Evolutionary conservation across 2,113 vertebrate species (phyloP), one percentile per base, ranked within the genome.

Genomic region (Perca flavescens): DNA sequence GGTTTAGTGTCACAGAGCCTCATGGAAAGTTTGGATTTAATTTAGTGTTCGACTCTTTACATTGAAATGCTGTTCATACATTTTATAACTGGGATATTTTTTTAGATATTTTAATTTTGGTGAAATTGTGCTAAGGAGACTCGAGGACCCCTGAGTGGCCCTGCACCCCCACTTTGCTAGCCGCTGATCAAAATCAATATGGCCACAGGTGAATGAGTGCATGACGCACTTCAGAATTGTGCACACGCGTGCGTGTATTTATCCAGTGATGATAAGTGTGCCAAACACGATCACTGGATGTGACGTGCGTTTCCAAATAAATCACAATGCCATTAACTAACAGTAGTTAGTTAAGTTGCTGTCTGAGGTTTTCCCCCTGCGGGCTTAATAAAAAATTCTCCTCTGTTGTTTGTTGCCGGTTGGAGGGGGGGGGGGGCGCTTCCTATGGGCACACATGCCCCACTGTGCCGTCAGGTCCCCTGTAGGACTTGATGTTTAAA

Each of bases 121-220:
- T 19, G 36, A 49, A 52, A 52, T 8, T 36, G 14, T 5, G 1
- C 21, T 4, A 0, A 36, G 21, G 57, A 63, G 4, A 60, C 16
- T 4, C 1, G 21, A 12, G n/a, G 3, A 40, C 17, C 50, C 19
- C 16, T 25, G 12, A 10, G 34, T 13, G 61, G 46, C 21, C 43
- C 28, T 40, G n/a, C n/a, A 31, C 5, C 9, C 9, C 4, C 7
- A 19, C 46, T 60, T 5, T 7, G 9, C 6, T 56, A 62, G 19
- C 7, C 17, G 17, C 17, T 54, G 21, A 56, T 40, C 6, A 28
- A 46, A 28, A 49, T 47, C 25, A 28, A 2, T 10, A 3, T n/a
- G 28, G 21, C 11, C 40, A 19, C 76, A 84, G 82, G 65, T 71
- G 61, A 49, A 70, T 13, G 40, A 17, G 6, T 14, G 40, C 53